Evolutionary conservation across 2,113 vertebrate species (phyloP).

Genomic region (Podocnemis expansa): DNA sequence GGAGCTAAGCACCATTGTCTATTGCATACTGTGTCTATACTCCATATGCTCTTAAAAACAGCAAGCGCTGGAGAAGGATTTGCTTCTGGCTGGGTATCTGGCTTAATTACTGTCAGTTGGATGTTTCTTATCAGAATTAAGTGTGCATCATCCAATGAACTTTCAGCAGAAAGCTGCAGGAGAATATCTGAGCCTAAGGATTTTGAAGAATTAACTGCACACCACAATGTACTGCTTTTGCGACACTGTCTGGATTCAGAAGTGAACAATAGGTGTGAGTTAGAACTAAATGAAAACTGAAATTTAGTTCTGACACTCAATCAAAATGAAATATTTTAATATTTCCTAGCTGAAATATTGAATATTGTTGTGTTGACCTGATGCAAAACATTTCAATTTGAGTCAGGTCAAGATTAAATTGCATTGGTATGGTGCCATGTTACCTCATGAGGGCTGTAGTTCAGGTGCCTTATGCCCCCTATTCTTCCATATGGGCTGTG

Average conservation of each 20-base stretch:
- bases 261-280: background rate
- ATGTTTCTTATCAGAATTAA: background rate
- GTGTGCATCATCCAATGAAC: background rate
- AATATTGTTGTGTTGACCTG: background rate
- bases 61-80: background rate
- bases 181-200: background rate
- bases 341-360: background rate
- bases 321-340: background rate
- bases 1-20: background rate
- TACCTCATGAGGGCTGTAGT: background rate
- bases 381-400: background rate
- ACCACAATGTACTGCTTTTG: background rate
- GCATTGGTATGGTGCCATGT: background rate
- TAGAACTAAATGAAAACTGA: background rate
- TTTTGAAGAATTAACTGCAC: background rate
- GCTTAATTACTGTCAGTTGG: background rate
- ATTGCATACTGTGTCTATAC: fast-evolving
- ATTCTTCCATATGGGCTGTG: background rate
- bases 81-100: background rate
- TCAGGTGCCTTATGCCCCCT: background rate
- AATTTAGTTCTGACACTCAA: background rate
- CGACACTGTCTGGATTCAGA: background rate
- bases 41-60: background rate
- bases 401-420: background rate
- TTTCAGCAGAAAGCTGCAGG: background rate